Conservation (phyloP, 1,140 invertebrate genomes). For the Paralvinella palmiformis region DNA sequence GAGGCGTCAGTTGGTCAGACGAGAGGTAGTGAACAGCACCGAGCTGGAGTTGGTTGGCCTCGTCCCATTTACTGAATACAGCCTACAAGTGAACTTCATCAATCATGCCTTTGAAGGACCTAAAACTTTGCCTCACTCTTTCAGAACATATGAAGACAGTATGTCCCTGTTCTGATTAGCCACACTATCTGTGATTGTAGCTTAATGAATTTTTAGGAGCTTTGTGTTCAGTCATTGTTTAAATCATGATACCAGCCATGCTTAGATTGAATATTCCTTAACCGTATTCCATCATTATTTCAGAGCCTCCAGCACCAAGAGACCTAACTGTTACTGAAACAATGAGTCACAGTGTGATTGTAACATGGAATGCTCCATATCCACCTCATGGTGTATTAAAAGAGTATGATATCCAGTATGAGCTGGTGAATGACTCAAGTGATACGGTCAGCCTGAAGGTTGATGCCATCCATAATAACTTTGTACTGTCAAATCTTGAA, state of each 20-base stretch:
- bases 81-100: constrained; percentile 6
- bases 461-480: background rate
- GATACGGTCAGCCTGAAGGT: background rate
- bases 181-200: no score
- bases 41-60: constrained; percentile 11
- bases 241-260: no score
- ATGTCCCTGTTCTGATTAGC: no score
- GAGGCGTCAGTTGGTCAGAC: background rate
- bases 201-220: no score
- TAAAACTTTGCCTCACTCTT: background rate
- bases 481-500: background rate
- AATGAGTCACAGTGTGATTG: background rate
- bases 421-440: no score
- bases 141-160: background rate
- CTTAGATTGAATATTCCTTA: no score
- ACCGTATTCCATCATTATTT: no score
- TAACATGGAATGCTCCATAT: constrained; percentile 12
- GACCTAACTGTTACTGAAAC: background rate
- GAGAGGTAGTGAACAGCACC: constrained; percentile 4
- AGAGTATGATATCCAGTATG: constrained; percentile 11
- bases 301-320: constrained; percentile 10
- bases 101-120: constrained; percentile 14
- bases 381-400: constrained; percentile 16
- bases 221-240: no score
- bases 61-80: constrained; percentile 17